phyloP scores from a whole-genome alignment of 1,140 invertebrate species.

The Ditylenchus dipsaci region DNA sequence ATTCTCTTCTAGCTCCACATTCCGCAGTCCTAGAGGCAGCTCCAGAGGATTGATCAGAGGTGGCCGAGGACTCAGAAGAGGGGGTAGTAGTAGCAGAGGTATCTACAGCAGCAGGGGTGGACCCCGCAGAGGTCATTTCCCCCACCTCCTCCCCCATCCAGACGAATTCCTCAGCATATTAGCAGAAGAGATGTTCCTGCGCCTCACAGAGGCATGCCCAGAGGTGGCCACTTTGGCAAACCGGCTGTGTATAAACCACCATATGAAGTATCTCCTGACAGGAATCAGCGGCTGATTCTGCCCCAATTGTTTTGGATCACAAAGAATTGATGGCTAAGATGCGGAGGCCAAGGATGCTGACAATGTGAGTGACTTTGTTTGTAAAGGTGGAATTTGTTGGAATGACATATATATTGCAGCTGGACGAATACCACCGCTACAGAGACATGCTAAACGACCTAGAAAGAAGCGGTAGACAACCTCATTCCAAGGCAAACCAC shows the following conservation, averaged over 20 bases:
- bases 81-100: not conserved
- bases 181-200: not conserved
- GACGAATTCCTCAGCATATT: not conserved
- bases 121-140: not conserved
- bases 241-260: not conserved
- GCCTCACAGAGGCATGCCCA: not conserved
- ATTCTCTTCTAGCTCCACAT: too few species aligned
- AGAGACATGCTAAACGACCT: not conserved
- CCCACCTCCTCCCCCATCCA: not conserved
- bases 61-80: too few species aligned
- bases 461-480: not conserved
- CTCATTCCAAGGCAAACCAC: not conserved
- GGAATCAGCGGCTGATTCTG: not conserved
- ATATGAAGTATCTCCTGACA: not conserved
- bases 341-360: not conserved
- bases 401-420: not conserved
- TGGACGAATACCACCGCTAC: conserved; percentile 7
- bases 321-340: not conserved
- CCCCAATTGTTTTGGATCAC: not conserved
- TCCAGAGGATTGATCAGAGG: too few species aligned
- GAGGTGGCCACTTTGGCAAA: not conserved
- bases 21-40: too few species aligned
- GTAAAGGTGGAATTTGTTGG: not conserved
- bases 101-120: not conserved
- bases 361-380: not conserved